These are phyloP conservation scores for Nothoprocta perdicaria DNA, from an alignment of 2,113 vertebrate genomes.

Conservation along the genomic window DNA sequence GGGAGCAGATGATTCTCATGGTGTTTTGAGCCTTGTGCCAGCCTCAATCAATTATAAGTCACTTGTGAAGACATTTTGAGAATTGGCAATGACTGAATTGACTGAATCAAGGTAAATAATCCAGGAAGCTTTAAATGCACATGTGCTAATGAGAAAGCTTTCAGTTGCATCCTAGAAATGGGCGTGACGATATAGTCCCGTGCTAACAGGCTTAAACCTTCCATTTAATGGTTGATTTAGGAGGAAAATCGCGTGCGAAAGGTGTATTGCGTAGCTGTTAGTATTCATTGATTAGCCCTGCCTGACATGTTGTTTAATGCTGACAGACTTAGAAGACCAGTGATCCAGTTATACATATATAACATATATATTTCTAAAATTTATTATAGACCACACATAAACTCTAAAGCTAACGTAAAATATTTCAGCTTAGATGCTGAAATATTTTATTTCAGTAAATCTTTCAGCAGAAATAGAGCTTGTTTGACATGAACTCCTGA, in stretches of 20 bases:
- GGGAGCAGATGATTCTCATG: constrained; percentile 65
- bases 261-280: neutral
- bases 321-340: neutral
- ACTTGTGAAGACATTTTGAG: constrained; percentile 48
- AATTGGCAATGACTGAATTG: constrained; percentile 17
- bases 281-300: neutral
- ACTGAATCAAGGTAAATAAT: constrained; percentile 20
- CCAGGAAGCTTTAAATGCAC: neutral
- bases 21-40: constrained; percentile 49
- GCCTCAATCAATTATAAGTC: constrained; percentile 58
- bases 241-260: neutral
- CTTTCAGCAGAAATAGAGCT: neutral
- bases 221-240: neutral
- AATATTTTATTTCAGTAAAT: neutral
- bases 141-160: neutral
- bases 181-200: neutral
- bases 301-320: neutral
- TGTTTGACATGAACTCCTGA: neutral
- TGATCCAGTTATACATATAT: no score
- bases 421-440: neutral
- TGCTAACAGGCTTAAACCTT: neutral
- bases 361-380: neutral
- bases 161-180: neutral
- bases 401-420: neutral
- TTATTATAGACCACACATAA: neutral